Conservation (phyloP, 1,140 invertebrate genomes). For the Carposina sasakii region DNA sequence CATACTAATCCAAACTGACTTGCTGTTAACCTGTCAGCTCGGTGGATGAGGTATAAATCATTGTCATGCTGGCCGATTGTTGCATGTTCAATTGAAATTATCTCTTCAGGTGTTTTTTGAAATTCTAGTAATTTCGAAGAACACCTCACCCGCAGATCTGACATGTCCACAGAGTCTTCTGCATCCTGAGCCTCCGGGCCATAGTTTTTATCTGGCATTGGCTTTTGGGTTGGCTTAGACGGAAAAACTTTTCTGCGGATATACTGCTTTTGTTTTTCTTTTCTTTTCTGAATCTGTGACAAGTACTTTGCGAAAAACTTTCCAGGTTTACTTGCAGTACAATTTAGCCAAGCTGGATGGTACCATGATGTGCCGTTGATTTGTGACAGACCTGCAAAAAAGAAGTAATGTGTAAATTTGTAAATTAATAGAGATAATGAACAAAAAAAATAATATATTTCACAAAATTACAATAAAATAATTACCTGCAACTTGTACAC, state of each 20-base stretch:
- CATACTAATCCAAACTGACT: neutral
- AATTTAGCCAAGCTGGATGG: neutral
- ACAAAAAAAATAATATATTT: no score
- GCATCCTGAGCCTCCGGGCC: neutral
- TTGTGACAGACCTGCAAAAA: neutral
- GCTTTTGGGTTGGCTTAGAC: neutral
- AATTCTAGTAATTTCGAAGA: neutral
- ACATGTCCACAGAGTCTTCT: neutral
- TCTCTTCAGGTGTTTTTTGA: neutral
- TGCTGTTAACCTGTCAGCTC: neutral
- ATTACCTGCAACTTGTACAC: neutral
- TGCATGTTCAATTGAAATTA: neutral
- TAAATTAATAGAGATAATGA: no score
- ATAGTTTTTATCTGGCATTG: neutral
- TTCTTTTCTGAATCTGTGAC: neutral
- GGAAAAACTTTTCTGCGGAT: neutral
- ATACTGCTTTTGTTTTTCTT: neutral
- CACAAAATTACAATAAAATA: neutral
- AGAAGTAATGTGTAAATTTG: neutral
- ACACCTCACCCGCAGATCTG: neutral
- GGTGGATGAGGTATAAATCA: neutral
- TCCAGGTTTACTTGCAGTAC: neutral
- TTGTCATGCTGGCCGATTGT: conserved; percentile 1
- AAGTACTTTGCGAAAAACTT: neutral
- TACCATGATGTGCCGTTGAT: neutral